phyloP scores from a whole-genome alignment of 2,888 invertebrate genomes.

The Uloborus plumipes region DNA sequence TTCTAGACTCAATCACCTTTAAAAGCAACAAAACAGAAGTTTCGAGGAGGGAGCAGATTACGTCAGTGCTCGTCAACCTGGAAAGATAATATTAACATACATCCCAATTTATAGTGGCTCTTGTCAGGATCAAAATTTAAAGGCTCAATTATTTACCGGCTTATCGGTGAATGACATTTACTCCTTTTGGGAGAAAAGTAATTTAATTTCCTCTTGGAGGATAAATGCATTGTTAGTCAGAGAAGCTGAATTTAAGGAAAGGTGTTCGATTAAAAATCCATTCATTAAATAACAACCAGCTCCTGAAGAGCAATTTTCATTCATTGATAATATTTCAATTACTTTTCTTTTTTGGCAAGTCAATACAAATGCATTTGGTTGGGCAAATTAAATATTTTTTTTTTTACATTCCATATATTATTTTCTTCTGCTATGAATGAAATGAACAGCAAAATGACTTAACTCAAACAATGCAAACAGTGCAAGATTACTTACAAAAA shows the following conservation, averaged over 20 bases:
- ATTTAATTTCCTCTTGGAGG: constrained; percentile 56
- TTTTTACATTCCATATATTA: too few species aligned
- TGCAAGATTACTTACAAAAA: too few species aligned
- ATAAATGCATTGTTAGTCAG: constrained; percentile 25
- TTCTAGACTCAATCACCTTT: too few species aligned
- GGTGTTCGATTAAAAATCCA: constrained; percentile 37
- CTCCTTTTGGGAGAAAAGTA: constrained; percentile 30
- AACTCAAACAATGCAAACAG: too few species aligned
- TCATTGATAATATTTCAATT: too few species aligned
- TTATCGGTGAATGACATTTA: constrained; percentile 16
- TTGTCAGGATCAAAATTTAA: constrained; percentile 59
- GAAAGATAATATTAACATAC: constrained; percentile 38
- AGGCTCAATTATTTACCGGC: constrained; percentile 60
- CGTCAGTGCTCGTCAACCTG: constrained; percentile 25
- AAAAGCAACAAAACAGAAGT: neutral
- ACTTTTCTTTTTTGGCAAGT: too few species aligned
- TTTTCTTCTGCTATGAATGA: too few species aligned
- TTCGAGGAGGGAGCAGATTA: neutral
- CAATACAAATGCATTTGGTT: too few species aligned
- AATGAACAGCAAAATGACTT: too few species aligned
- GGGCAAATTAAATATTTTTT: too few species aligned
- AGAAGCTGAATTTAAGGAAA: constrained; percentile 12
- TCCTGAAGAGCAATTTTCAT: too few species aligned
- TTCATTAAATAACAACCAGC: too few species aligned
- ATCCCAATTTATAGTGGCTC: constrained; percentile 31